Base-by-base conservation (phyloP, 2,113 vertebrate genomes). In the Nematolebias whitei region DNA sequence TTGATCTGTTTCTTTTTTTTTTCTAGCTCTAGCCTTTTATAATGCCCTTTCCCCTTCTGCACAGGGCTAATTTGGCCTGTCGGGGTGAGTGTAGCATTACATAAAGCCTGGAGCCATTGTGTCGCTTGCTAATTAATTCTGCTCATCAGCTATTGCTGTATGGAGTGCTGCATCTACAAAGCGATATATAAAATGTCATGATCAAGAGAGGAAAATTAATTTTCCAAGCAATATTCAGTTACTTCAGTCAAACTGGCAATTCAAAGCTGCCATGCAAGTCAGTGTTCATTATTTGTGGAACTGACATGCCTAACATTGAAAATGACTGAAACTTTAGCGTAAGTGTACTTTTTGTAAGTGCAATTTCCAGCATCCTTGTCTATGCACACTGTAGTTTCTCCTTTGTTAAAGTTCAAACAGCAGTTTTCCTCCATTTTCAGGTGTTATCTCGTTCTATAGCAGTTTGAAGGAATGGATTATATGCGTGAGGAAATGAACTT, bases 401-500 rank as follows among this genome's bases (percentile, higher is more conserved):
- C 39, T 53, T 80, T 79, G 63, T 80, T 63, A 57, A 49, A 74
- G 74, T 84, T 84, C 84, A 87, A 85, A 85, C 40, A 58, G 63
- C 73, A 47, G 60, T 48, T 29, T 74, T 74, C 75, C 65, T 52
- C 57, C 47, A 48, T 69, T 62, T 54, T 48, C 48, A 32, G 62
- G 56, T 56, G 47, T 49, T 63, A 20, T 65, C 61, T 70, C 45
- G 49, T 80, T 80, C 77, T 63, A 56, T 24, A 52, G 79, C 79
- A 72, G 66, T 62, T 74, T 83, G 78, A 80, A 76, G 80, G 74
- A 81, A 82, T 78, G 80, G 77, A 88, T 85, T 80, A 80, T 72
- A 64, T 79, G 68, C 74, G 68, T 75, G 77, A 70, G 65, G 85
- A 89, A 84, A 87, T 74, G 85, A 90, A 86, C 87, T 84, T 90